Evolutionary conservation across 1,140 invertebrate genomes (phyloP), one percentile per base, ranked within the genome.

Genomic region (Pollicipes pollicipes): DNA sequence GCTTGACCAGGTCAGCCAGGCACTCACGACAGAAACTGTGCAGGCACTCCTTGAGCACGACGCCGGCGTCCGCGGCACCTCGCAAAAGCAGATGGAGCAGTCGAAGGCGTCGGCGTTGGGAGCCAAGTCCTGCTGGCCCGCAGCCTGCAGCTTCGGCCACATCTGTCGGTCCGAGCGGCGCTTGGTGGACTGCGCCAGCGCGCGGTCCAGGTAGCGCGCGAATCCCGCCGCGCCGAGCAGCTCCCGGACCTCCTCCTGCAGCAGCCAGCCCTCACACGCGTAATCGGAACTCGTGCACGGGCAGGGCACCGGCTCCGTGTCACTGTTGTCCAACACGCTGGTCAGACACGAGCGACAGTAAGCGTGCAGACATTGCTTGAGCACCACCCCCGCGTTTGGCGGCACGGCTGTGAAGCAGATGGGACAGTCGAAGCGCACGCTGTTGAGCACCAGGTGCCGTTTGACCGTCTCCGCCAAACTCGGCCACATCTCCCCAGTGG

Each of bases 351-450:
- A 89, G 87, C 83, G 85, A 82, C 93, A 97, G 79, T 95, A 95
- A 72, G 85, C 83, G 79, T 97, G 93, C 24, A 95, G 84, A 82
- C 93, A 97, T 76, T 96, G 91, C 72, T 90, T 82, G 26, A 96
- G 81, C 17, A 90, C 84, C 16, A 91, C 86, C 21, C 93, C 93
- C 72, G 88, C 84, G 3, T 83, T 82, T 2, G 80, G 77, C n/a
- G 78, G 78, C 76, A 88, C 86, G 70, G 85, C 84, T 68, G 84
- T 82, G 75, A 94, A 87, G 79, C 93, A 97, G 76, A 96, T 85
- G 29, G 88, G 84, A 80, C 93, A 97, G 75, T 91, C 89, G 77
- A 93, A 90, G 37, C 80, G 76, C 75, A 90, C 87, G 8, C 78
- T 78, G 78, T 90, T 93, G 8, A 83, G 78, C 68, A 95, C 87